A percentile compares a stretch with the other conserved stretches of the same genome.
phyloP scores from a whole-genome alignment of 1,140 invertebrate genomes.

The Brachionus koreanus region DNA sequence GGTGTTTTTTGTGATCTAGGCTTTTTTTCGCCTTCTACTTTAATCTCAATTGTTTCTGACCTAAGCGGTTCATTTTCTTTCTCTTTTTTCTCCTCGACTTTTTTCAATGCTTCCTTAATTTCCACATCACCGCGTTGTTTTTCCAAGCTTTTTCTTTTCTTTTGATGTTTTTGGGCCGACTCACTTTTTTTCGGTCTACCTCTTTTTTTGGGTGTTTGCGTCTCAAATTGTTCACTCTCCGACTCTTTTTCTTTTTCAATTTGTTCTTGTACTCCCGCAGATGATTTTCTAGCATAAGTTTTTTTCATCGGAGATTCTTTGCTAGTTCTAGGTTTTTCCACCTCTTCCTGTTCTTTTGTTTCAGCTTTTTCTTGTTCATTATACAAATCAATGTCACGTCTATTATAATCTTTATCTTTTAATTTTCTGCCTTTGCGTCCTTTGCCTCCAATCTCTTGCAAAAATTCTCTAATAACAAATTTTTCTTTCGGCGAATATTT shows the following conservation, averaged over 20 bases:
- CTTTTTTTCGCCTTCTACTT: background rate
- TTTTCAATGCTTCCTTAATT: background rate
- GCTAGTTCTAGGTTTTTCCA: background rate
- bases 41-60: background rate
- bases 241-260: background rate
- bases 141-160: slow-evolving; percentile 7
- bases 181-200: background rate
- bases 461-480: background rate
- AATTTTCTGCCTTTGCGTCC: background rate
- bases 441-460: background rate
- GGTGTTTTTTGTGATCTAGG: background rate
- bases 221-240: background rate
- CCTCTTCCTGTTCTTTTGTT: background rate
- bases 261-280: background rate
- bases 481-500: background rate
- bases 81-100: background rate
- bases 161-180: background rate
- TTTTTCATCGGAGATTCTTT: background rate
- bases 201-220: background rate
- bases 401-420: background rate
- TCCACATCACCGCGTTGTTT: slow-evolving; percentile 21
- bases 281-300: background rate
- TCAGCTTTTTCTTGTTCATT: background rate
- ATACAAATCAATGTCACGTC: background rate
- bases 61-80: background rate